Percentiles rank a stretch among this genome's conserved stretches.
Conservation (phyloP, 2,113 vertebrate genomes). For the Malurus elegans region DNA sequence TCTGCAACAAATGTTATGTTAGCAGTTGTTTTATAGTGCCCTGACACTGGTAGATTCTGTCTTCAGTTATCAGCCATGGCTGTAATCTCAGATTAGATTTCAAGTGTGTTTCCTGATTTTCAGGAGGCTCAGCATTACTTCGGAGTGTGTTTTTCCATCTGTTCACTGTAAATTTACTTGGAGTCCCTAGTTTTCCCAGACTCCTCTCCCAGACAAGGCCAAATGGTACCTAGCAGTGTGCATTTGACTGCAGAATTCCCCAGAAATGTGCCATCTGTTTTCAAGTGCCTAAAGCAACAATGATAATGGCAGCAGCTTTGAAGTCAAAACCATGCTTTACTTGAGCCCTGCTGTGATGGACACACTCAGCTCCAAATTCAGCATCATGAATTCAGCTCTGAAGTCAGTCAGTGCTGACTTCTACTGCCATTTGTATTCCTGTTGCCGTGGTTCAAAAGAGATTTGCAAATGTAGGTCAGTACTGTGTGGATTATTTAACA, state of each 20-base stretch:
- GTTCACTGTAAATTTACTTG: background rate
- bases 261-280: background rate
- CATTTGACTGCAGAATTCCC: background rate
- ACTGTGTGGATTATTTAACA: background rate
- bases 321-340: background rate
- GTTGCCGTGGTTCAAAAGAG: background rate
- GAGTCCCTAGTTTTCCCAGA: background rate
- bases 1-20: background rate
- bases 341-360: background rate
- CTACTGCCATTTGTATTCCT: background rate
- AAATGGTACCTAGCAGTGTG: background rate
- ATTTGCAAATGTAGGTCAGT: background rate
- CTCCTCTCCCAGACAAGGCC: background rate
- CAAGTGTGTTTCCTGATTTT: background rate
- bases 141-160: background rate
- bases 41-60: background rate
- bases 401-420: background rate
- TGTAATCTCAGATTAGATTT: background rate
- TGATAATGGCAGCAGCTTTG: background rate
- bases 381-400: background rate
- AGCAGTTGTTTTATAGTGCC: background rate
- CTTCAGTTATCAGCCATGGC: background rate
- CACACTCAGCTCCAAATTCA: background rate
- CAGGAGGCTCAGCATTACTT: accelerated
- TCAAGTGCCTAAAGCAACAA: background rate